Percentiles rank a stretch among this genome's conserved stretches.
These are phyloP conservation scores for Drosophila orosa DNA, from an alignment of 1,140 invertebrate genomes.

Conservation along the genomic window DNA sequence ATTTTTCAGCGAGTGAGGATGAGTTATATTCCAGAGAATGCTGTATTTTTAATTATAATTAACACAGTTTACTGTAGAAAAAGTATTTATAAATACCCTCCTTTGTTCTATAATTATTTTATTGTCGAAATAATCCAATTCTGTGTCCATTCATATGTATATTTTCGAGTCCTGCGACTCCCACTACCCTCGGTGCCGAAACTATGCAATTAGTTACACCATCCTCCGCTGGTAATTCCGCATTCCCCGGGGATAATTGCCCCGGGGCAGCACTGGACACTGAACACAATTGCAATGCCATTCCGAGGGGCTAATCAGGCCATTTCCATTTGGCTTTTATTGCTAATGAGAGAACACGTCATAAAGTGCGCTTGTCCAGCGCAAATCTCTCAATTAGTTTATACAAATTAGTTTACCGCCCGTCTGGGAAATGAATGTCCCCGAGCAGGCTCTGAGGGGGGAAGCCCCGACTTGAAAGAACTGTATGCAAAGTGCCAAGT, in stretches of 20 bases:
- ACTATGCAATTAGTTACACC: slow-evolving; percentile 50
- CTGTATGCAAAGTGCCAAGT: slow-evolving; percentile 47
- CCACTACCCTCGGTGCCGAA: slow-evolving; percentile 1
- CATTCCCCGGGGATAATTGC: slow-evolving; percentile 12
- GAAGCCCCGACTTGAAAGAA: not conserved
- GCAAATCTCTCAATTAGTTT: slow-evolving; percentile 77
- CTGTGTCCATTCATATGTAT: not conserved
- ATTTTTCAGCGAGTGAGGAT: too few species aligned
- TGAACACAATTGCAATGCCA: slow-evolving; percentile 43
- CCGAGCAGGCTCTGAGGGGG: not conserved
- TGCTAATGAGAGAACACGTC: slow-evolving; percentile 78
- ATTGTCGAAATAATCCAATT: not conserved
- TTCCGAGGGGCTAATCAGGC: slow-evolving; percentile 54
- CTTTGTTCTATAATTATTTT: not conserved
- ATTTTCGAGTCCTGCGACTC: not conserved
- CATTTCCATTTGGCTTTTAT: slow-evolving; percentile 66
- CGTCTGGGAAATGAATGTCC: slow-evolving; percentile 55
- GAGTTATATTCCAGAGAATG: too few species aligned
- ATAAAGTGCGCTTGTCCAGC: slow-evolving; percentile 56
- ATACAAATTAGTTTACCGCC: slow-evolving; percentile 82
- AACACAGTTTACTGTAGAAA: not conserved
- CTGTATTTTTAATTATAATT: not conserved
- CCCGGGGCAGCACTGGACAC: not conserved
- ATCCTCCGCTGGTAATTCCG: slow-evolving; percentile 6
- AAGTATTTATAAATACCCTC: not conserved